Conservation (phyloP, 37 sponge, comb jelly and placozoan species). For the Theonella swinhoei region DNA sequence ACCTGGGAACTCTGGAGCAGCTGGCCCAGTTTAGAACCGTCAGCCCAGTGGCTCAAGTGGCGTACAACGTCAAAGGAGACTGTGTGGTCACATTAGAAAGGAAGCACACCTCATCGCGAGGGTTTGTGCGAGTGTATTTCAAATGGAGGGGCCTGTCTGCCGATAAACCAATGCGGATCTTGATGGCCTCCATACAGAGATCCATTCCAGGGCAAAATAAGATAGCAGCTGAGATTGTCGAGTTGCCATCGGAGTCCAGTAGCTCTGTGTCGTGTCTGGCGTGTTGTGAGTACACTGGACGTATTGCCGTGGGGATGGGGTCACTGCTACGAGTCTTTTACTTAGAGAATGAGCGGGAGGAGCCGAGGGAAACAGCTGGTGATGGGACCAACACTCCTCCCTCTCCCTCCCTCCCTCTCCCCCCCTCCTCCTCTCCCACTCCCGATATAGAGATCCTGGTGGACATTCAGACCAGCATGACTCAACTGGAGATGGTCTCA, state of each 20-base stretch:
- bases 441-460: conserved; percentile 33
- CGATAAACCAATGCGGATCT: conserved; percentile 52
- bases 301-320: conserved; percentile 53
- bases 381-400: background rate
- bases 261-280: conserved; percentile 43
- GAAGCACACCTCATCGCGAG: conserved; percentile 12
- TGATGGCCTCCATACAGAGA: background rate
- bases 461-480: conserved; percentile 37
- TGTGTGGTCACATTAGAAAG: conserved; percentile 59
- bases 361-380: background rate
- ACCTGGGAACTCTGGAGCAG: conserved; percentile 7
- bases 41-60: conserved; percentile 36
- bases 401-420: background rate
- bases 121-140: conserved; percentile 58
- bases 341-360: background rate
- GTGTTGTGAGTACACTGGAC: conserved; percentile 44
- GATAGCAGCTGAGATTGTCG: conserved; percentile 51
- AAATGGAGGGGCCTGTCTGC: conserved; percentile 52
- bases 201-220: background rate
- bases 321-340: conserved; percentile 33
- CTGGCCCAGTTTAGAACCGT: conserved; percentile 54
- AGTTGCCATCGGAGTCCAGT: conserved; percentile 32
- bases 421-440: background rate
- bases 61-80: conserved; percentile 54
- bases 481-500: conserved; percentile 25